Base-by-base conservation (phyloP, 2,797 vertebrate species). In the Arrhamphus sclerolepis region DNA sequence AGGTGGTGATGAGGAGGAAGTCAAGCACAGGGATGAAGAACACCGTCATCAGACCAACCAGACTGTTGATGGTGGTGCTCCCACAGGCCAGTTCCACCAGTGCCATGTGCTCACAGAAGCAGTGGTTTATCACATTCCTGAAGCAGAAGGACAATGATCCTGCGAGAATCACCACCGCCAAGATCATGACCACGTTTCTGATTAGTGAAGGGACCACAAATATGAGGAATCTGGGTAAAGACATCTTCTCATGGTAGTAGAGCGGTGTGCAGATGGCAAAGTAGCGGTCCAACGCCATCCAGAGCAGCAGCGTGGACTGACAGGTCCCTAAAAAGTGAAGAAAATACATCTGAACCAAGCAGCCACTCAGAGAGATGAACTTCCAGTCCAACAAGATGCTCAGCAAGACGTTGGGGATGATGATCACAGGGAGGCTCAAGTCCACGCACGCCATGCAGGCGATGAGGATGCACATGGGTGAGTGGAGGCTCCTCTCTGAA, bases 21-120 rank as follows among this genome's bases (percentile, higher is more conserved):
- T 92, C 91, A 0, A 68, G 55, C 0, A 86, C 77, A 1, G 86
- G 70, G 40, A 89, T 73, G 2, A 82, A 55, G 34, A 89, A 60
- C 2, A 70, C 47, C 0, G 80, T 6, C 0, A 82, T 16, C 56
- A 93, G 72, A 2, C 89, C 90, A 21, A 75, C 81, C n/a, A 84
- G 28, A 2, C 58, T 89, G 64, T 89, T 87, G 46, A 79, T 2
- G 0, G 62, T 16, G 0, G 73, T 87, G 34, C 53, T 60, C 7
- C 80, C 81, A 56, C 90, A 92, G 16, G 85, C 84, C 62, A 89
- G 34, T 44, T 81, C 71, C 56, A 90, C 89, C 41, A 92, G 34
- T 1, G 89, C 84, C 91, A 92, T 92, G 62, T 93, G 91, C 9
- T 93, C 91, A 68, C 89, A 91, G 84, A 90, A 92, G 53, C 89